Conservation (phyloP, 2,797 vertebrate genomes). For the Heterohyrax brucei region DNA sequence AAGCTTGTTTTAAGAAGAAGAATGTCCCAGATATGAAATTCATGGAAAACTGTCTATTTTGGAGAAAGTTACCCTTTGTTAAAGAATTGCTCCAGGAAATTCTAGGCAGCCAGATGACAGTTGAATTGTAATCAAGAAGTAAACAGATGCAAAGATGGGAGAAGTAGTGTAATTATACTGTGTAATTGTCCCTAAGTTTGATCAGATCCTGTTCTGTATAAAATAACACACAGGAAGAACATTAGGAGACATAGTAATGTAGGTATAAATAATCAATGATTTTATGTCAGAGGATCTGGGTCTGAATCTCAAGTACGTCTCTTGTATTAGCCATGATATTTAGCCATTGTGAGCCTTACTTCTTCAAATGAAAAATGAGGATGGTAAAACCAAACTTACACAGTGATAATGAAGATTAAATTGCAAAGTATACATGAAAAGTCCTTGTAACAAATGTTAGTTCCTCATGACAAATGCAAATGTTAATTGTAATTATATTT, state of each 20-base stretch:
- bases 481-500: neutral
- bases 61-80: neutral
- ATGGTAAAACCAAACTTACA: neutral
- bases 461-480: slow-evolving; percentile 19
- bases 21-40: neutral
- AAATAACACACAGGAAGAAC: neutral
- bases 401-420: neutral
- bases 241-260: neutral
- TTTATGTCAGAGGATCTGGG: neutral
- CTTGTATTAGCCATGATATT: neutral
- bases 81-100: neutral
- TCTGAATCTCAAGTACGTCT: neutral
- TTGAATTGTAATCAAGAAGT: neutral
- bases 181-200: neutral
- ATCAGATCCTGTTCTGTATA: neutral
- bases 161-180: neutral
- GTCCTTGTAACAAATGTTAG: neutral
- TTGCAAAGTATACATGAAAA: neutral
- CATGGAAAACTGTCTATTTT: neutral
- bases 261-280: neutral
- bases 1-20: slow-evolving; percentile 7
- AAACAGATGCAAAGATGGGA: neutral
- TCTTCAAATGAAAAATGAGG: slow-evolving; percentile 30
- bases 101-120: neutral
- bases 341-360: neutral